phyloP scores from a whole-genome alignment of 2,113 vertebrate genomes.

The Chaetura pelagica region DNA sequence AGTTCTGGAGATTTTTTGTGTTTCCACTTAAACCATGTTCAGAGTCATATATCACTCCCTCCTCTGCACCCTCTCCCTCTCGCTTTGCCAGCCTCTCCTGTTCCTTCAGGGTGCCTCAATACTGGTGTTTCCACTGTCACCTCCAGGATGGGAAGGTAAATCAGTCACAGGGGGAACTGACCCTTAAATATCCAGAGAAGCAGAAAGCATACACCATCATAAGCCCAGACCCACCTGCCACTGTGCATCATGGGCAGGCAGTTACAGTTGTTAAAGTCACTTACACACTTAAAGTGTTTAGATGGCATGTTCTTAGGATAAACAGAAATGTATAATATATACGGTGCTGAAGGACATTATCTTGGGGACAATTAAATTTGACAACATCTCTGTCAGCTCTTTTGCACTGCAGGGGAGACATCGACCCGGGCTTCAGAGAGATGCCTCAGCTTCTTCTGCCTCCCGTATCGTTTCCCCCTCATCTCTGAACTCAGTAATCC shows the following conservation, averaged over 20 bases:
- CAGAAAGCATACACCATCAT: background rate
- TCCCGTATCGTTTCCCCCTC: rapidly evolving
- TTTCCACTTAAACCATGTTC: background rate
- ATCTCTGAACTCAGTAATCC: background rate
- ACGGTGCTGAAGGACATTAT: background rate
- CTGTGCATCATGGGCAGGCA: background rate
- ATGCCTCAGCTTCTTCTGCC: background rate
- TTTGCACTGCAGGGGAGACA: background rate
- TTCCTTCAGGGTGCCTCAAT: rapidly evolving
- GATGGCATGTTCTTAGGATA: background rate
- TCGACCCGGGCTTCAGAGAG: background rate
- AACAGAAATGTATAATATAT: background rate
- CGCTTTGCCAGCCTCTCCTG: rapidly evolving
- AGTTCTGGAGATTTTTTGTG: background rate
- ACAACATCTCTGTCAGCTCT: slow-evolving; percentile 25
- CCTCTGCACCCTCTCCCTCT: background rate
- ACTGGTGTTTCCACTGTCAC: background rate
- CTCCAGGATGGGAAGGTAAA: background rate
- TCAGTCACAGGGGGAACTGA: background rate
- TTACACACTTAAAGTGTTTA: background rate
- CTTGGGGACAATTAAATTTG: background rate
- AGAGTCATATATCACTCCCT: rapidly evolving
- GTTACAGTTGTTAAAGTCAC: background rate
- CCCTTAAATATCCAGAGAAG: background rate
- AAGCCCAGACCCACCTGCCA: background rate